Evolutionary conservation across 2,113 vertebrate species (phyloP).

Genomic region (Monopterus albus): DNA sequence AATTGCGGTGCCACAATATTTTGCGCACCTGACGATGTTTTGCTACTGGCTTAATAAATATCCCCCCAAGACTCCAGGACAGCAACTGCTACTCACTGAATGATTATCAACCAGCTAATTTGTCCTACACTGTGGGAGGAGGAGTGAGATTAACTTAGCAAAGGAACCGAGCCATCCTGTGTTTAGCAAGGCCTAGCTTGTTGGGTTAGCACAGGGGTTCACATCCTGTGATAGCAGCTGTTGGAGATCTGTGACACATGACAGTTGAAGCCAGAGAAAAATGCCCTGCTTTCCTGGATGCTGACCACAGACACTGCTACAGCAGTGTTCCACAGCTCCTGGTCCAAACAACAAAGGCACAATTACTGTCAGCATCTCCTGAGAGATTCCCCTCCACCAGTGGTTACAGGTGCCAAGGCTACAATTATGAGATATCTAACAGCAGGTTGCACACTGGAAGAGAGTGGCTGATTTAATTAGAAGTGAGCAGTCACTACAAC

Average conservation of each 20-base stretch:
- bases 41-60: too few relatives aligned
- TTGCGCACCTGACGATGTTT: too few relatives aligned
- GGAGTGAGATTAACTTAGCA: slow-evolving; percentile 3
- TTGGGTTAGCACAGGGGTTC: slow-evolving; percentile 42
- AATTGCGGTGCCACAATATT: too few relatives aligned
- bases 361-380: slow-evolving; percentile 64
- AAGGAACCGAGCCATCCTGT: slow-evolving; percentile 1
- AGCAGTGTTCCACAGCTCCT: too few relatives aligned
- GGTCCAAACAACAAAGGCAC: slow-evolving; percentile 38
- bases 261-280: slow-evolving; percentile 23
- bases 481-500: slow-evolving; percentile 43
- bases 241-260: slow-evolving; percentile 51
- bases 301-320: too few relatives aligned
- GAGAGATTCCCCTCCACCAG: slow-evolving; percentile 34
- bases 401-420: slow-evolving; percentile 49
- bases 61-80: slow-evolving; percentile 31
- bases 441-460: slow-evolving; percentile 22
- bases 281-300: slow-evolving; percentile 44
- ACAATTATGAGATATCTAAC: slow-evolving; percentile 53
- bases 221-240: slow-evolving; percentile 33
- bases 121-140: slow-evolving; percentile 12
- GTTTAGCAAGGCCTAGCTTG: slow-evolving; percentile 33
- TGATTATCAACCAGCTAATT: slow-evolving; percentile 42
- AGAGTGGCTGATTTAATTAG: slow-evolving; percentile 66
- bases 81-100: slow-evolving; percentile 8